Evolutionary conservation across 2,113 vertebrate species (phyloP), one percentile per base, ranked within the genome.

Genomic region (Dipodomys spectabilis): DNA sequence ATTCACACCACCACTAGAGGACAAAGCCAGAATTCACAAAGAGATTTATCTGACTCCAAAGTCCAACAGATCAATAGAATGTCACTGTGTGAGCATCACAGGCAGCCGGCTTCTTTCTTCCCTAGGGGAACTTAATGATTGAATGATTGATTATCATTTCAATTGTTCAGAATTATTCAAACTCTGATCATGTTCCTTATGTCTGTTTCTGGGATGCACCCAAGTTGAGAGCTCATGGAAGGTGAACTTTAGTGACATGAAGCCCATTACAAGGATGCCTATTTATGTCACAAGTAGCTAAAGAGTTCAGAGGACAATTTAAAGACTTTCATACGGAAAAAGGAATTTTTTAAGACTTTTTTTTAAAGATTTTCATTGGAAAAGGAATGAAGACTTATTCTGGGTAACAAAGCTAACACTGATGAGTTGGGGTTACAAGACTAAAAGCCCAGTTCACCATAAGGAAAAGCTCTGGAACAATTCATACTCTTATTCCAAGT

Each of bases 301-400:
- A 73, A 65, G 27, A 80, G 30, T 27, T 27, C 44, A 16, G 53
- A 8, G n/a, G 64, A 32, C 44, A n/a, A 39, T 44, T 74, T 86
- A 71, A 90, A 27, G 44, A 65, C 69, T 62, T 62, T 12, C 60
- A 39, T 39, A 6, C 6, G 39, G 39, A 39, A 39, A 39, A 39
- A 39, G 39, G 39, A 39, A 39, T 6, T 39, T 12, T 49, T 49
- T 49, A 49, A 49, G 49, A 11, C 8, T 49, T 49, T 49, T 49
- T 49, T 49, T 39, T 0, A 39, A 91, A 28, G 44, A 67, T 65
- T 64, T 64, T 8, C 62, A 57, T 87, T 53, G 77, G 60, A 69
- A 86, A 93, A 87, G 78, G 7, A 92, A 57, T 69, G 27, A 39
- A 79, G 92, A 23, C 6, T 72, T 71, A n/a, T 68, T 83, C 83